Evolutionary conservation across 2,888 invertebrate genomes (phyloP).

Genomic region (Phalangium opilio): DNA sequence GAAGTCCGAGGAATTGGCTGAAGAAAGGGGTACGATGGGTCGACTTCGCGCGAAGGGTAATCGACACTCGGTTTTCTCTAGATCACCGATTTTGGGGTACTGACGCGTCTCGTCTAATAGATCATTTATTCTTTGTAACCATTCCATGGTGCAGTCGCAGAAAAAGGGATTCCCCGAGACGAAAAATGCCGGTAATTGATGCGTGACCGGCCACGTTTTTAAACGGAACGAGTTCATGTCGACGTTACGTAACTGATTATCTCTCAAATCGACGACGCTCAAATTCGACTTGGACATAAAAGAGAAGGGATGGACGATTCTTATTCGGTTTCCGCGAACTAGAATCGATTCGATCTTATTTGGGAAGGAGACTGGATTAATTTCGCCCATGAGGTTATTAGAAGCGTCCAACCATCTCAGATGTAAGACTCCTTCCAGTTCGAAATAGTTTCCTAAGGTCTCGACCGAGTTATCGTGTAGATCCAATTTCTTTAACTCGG

Average conservation of each 20-base stretch:
- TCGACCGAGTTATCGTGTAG: conserved; percentile 69
- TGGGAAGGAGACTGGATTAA: conserved; percentile 61
- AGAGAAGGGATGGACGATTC: conserved; percentile 67
- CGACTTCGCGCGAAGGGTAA: conserved; percentile 59
- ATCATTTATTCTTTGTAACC: conserved; percentile 70
- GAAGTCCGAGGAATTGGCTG: conserved; percentile 65
- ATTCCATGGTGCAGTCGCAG: conserved; percentile 82
- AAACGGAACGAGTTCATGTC: conserved; percentile 74
- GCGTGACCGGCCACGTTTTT: conserved; percentile 52
- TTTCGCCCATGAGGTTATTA: conserved; percentile 66
- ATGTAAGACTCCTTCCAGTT: conserved; percentile 58
- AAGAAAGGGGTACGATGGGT: conserved; percentile 54
- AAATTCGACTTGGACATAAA: conserved; percentile 76
- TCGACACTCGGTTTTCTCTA: conserved; percentile 65
- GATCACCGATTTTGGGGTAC: conserved; percentile 64
- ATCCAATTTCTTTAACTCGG: conserved; percentile 71
- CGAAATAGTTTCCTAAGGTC: conserved; percentile 67
- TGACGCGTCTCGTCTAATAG: conserved; percentile 41
- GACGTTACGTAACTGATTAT: conserved; percentile 76
- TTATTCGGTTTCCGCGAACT: conserved; percentile 77
- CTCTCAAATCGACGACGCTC: conserved; percentile 77
- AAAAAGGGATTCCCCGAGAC: conserved; percentile 71
- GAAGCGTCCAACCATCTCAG: conserved; percentile 77
- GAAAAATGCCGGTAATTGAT: conserved; percentile 60
- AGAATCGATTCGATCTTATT: conserved; percentile 70